Base-by-base conservation (phyloP, 2,888 invertebrate species). In the Ferdinandea cuprea region DNA sequence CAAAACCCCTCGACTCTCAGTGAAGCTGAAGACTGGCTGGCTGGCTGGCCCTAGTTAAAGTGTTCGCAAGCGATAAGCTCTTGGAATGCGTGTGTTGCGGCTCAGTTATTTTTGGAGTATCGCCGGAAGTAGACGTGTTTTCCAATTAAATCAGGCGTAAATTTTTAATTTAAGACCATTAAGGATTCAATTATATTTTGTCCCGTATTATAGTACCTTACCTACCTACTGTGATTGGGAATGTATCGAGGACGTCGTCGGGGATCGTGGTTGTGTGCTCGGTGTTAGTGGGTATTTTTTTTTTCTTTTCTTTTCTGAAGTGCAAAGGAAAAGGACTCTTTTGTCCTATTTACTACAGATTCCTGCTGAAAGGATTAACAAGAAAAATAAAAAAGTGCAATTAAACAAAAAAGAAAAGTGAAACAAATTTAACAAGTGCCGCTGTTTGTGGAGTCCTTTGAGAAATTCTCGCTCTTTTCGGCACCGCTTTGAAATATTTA, bases 61-160 rank as follows among this genome's bases (percentile, higher is more conserved):
- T 58, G 61, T 66, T 77, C 71, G 66, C 44, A 19, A 54, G 35
- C 83, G 78, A 73, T 68, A 78, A 83, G 68, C 83, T 83, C 78
- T 73, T 78, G 73, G 68, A 83, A 73, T 77, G 59, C 54, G 77
- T 66, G 50, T 72, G 17, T 68, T 83, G 78, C 63, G 72, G 66
- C 78, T 86, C 85, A 87, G 87, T 87, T 86, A 79, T 85, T 84
- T 83, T 85, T 86, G 77, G 85, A 85, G 83, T 85, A 85, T 77
- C 85, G 86, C 86, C 87, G 87, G 86, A 85, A 85, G 65, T 77
- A 80, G 86, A 87, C 86, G 86, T 83, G 77, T 74, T 74, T 74
- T 68, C 28, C 65, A 74, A 83, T 72, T 78, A 68, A 78, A 73
- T 73, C 56, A 58, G 17, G 15, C 72, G 78, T 61, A 56, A 35